A percentile compares a stretch with the other conserved stretches of the same genome.
Conservation (phyloP, 2,113 vertebrate species). For the Paradoxurus hermaphroditus region DNA sequence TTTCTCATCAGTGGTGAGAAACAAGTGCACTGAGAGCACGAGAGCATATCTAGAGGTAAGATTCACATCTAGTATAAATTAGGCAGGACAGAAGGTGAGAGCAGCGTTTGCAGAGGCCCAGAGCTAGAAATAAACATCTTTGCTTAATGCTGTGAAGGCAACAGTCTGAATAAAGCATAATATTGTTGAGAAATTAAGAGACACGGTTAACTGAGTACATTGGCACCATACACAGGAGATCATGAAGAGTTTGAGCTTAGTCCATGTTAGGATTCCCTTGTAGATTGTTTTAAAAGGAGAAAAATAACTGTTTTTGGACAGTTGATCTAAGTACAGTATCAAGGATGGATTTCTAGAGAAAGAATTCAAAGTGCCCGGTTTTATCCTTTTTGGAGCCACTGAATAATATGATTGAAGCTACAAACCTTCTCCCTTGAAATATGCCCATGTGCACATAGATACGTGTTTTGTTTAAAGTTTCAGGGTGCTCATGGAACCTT, state of each 20-base stretch:
- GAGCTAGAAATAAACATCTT: neutral
- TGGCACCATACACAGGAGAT: neutral
- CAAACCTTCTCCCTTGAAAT: neutral
- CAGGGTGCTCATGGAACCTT: neutral
- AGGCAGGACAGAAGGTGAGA: neutral
- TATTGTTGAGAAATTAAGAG: neutral
- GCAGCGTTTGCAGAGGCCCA: neutral
- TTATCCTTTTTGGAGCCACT: neutral
- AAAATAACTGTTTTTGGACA: neutral
- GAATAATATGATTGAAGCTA: neutral
- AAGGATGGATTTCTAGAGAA: neutral
- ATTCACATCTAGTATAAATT: neutral
- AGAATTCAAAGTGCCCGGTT: neutral
- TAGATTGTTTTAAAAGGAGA: conserved; percentile 32
- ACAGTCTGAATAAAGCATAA: neutral
- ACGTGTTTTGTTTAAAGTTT: neutral
- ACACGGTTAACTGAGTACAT: neutral
- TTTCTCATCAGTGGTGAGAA: neutral
- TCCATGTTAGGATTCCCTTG: neutral
- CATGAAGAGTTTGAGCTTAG: neutral
- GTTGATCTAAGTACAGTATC: neutral
- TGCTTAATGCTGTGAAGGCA: neutral
- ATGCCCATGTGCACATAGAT: neutral
- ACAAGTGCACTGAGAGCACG: neutral
- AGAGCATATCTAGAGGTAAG: neutral